Evolutionary conservation across 2,113 vertebrate genomes (phyloP).

Genomic region (Sylvia atricapilla): DNA sequence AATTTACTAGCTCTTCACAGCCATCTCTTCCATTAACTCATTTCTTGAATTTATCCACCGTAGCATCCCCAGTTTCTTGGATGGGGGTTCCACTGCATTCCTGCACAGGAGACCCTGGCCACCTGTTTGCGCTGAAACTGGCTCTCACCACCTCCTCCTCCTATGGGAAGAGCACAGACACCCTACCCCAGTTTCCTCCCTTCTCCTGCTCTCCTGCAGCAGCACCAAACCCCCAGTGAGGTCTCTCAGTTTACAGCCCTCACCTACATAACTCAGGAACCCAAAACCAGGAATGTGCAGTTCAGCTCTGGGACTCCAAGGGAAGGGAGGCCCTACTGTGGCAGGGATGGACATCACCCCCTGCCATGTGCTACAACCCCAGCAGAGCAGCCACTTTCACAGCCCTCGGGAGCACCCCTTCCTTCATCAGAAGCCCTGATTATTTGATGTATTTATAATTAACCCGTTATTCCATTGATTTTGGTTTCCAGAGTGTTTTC

Average conservation of each 20-base stretch:
- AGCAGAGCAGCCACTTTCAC: background rate
- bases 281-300: background rate
- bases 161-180: too few relatives aligned
- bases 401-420: background rate
- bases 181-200: background rate
- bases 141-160: background rate
- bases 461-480: background rate
- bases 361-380: background rate
- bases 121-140: background rate
- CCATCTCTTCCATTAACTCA: background rate
- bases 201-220: background rate
- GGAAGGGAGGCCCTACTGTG: background rate
- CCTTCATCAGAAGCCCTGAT: background rate
- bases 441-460: background rate
- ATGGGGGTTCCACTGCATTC: background rate
- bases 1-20: background rate
- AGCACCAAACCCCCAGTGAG: background rate
- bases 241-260: too few relatives aligned
- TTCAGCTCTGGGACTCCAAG: too few relatives aligned
- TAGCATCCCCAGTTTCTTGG: background rate
- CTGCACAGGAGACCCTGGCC: background rate
- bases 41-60: background rate
- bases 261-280: fast-evolving
- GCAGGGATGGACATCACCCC: background rate
- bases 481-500: background rate